These are phyloP conservation scores for Pseudochromis fuscus DNA, from an alignment of 2,797 vertebrate species.

Conservation along the genomic window DNA sequence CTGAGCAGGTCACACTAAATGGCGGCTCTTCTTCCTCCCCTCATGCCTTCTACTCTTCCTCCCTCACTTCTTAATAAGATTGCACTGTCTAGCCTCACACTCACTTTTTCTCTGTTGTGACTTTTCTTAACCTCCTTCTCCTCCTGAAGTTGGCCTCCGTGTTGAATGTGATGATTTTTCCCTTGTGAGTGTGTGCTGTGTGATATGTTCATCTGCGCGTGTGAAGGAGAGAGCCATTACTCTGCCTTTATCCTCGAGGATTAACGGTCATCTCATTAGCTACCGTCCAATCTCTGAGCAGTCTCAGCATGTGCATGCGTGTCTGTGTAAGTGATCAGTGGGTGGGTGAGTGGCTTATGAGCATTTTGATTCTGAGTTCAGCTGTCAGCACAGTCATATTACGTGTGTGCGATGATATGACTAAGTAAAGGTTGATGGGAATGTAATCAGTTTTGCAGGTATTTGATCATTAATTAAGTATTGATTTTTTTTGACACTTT, in stretches of 20 bases:
- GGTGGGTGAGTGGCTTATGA: conserved; percentile 46
- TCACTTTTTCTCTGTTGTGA: neutral
- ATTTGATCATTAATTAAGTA: too few relatives aligned
- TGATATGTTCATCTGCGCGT: conserved; percentile 14
- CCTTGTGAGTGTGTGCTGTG: conserved; percentile 1
- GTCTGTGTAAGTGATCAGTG: conserved; percentile 38
- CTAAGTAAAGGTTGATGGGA: too few relatives aligned
- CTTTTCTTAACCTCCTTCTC: neutral
- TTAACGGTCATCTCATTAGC: conserved; percentile 83
- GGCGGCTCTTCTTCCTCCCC: conserved; percentile 25
- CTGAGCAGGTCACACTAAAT: conserved; percentile 30
- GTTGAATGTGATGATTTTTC: conserved; percentile 17
- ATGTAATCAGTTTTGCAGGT: too few relatives aligned
- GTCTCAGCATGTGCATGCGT: conserved; percentile 26
- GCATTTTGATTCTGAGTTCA: conserved; percentile 57
- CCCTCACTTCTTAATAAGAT: conserved; percentile 40
- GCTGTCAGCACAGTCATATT: conserved; percentile 19
- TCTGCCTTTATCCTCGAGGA: conserved; percentile 69
- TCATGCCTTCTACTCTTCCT: conserved; percentile 35
- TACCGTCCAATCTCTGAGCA: conserved; percentile 67
- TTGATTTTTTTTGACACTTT: too few relatives aligned
- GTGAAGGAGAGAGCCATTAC: conserved; percentile 34
- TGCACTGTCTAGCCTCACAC: conserved; percentile 18
- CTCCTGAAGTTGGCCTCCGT: conserved; percentile 2
- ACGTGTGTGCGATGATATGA: neutral